Evolutionary conservation across 1,140 invertebrate species (phyloP).

Genomic region (Leptopilina clavipes): DNA sequence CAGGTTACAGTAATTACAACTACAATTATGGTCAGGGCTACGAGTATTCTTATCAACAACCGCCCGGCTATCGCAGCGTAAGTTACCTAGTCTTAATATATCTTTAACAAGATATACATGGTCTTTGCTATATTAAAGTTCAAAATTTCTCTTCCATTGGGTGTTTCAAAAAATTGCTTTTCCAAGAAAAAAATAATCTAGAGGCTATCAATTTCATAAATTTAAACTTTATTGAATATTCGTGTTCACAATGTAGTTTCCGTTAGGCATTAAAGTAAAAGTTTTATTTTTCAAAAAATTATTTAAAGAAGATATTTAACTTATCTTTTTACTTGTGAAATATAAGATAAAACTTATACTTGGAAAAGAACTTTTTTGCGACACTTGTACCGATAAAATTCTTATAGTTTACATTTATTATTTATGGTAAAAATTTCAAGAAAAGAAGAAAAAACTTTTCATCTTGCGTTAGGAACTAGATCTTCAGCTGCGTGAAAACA

Average conservation of each 20-base stretch:
- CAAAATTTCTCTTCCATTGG: not conserved
- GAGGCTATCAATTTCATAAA: too few species aligned
- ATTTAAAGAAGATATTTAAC: too few species aligned
- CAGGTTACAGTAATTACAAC: conserved; percentile 68
- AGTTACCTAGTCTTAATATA: conserved; percentile 54
- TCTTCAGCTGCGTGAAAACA: conserved; percentile 2
- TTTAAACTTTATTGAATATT: too few species aligned
- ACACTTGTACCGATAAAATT: not conserved
- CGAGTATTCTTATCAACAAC: conserved; percentile 68
- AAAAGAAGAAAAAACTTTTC: not conserved
- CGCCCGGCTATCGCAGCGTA: conserved; percentile 69
- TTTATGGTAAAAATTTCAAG: too few species aligned
- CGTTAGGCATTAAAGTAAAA: too few species aligned
- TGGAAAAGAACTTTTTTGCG: not conserved
- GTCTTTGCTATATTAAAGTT: conserved; percentile 20
- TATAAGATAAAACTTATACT: too few species aligned
- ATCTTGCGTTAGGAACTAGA: not conserved
- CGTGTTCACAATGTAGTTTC: too few species aligned
- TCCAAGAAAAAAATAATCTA: not conserved
- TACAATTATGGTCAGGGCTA: conserved; percentile 67
- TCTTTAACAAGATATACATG: conserved; percentile 30
- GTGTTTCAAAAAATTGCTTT: not conserved
- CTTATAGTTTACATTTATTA: not conserved
- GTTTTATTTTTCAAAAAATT: too few species aligned
- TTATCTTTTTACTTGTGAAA: too few species aligned